Base-by-base conservation (phyloP, 2,797 vertebrate species). In the Peromyscus nudipes region DNA sequence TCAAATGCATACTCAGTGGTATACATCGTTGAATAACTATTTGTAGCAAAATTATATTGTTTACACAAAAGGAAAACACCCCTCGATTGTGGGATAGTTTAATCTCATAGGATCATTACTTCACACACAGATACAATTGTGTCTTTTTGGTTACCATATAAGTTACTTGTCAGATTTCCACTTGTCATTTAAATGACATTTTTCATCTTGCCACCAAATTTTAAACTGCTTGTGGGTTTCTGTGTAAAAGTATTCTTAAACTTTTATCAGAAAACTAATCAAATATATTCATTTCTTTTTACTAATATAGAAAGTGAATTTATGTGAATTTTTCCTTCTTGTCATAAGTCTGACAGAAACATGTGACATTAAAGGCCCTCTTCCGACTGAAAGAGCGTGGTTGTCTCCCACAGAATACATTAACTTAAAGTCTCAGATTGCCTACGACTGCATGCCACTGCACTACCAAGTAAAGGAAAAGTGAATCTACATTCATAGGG, bases 401-500 rank as follows among this genome's bases (percentile, higher is more conserved):
- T 49, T 7, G 0, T 13, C 69, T 8, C 25, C 8, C 11, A 29
- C 4, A 23, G 19, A 79, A 43, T 49, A 12, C 7, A 79, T 83
- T 85, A 69, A 69, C 11, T 57, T 4, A 21, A 12, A 2, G n/a
- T 1, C 1, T 52, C 0, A 13, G 1, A 77, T 4, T 23, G n/a
- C 17, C 13, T 40, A 34, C 17, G 16, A 37, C 2, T 31, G 23
- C 1, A 49, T 81, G 85, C 76, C 29, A 9, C 0, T 52, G 49
- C 6, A 69, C 11, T 80, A 29, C 37, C 34, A 7, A 62, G 46
- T 49, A 43, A 46, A 31, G n/a, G 7, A 29, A 91, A 7, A 43
- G 16, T 62, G 23, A 27, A 31, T 64, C 11, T 80, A 79, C 3
- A 75, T 86, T 86, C 62, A 93, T 43, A 62, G 19, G 3, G 21